phyloP scores from a whole-genome alignment of 1,140 invertebrate genomes.

The Leucophenga varia region DNA sequence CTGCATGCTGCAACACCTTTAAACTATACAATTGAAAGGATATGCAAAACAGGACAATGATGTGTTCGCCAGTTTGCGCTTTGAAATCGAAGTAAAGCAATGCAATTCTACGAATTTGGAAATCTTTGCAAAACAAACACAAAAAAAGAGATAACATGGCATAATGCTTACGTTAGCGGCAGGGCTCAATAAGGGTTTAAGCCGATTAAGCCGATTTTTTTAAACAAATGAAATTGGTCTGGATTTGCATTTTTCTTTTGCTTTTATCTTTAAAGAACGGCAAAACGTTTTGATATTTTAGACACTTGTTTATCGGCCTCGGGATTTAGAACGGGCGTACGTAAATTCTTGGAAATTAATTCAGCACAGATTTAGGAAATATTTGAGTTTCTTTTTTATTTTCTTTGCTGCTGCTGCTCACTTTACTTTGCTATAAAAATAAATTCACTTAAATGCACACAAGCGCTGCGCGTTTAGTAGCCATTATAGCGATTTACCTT shows the following conservation, averaged over 20 bases:
- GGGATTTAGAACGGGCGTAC: too few species aligned
- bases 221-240: conserved; percentile 34
- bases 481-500: conserved; percentile 33
- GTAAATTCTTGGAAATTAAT: not conserved
- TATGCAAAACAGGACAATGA: too few species aligned
- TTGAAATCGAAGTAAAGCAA: conserved; percentile 36
- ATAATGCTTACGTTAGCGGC: conserved; percentile 11
- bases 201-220: conserved; percentile 31
- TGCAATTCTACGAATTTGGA: conserved; percentile 7
- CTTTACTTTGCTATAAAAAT: conserved; percentile 37
- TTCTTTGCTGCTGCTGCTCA: too few species aligned
- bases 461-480: too few species aligned
- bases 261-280: too few species aligned
- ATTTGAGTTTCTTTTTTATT: too few species aligned
- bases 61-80: conserved; percentile 25
- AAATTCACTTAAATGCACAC: conserved; percentile 37
- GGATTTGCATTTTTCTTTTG: conserved; percentile 20
- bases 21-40: conserved; percentile 3
- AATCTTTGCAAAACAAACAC: conserved; percentile 8
- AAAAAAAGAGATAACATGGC: conserved; percentile 11
- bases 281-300: too few species aligned
- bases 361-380: not conserved
- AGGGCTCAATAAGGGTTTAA: conserved; percentile 27
- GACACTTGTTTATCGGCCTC: too few species aligned
- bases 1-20: conserved; percentile 18